Percentiles rank a stretch among this genome's conserved stretches.
These are phyloP conservation scores for Saccostrea echinata DNA, from an alignment of 1,140 invertebrate genomes.

Conservation along the genomic window DNA sequence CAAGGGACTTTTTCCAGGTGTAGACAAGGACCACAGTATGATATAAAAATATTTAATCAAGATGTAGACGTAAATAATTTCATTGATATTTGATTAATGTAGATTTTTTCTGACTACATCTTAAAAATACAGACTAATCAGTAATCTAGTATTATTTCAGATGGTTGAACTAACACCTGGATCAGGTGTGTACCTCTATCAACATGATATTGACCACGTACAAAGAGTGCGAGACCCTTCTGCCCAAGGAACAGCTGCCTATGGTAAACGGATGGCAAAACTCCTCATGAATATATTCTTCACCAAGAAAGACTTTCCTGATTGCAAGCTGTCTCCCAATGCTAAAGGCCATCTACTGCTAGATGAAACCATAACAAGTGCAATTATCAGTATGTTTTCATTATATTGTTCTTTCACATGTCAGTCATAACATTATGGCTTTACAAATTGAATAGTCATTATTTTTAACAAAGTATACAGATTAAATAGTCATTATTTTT, in stretches of 20 bases:
- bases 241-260: neutral
- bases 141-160: neutral
- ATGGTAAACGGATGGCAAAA: conserved; percentile 7
- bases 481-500: no score
- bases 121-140: no score
- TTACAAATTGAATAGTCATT: no score
- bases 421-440: no score
- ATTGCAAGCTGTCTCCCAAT: neutral
- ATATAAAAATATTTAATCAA: no score
- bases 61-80: no score
- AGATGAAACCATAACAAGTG: neutral
- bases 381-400: conserved; percentile 15
- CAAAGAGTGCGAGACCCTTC: neutral
- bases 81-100: no score
- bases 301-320: neutral
- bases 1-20: no score
- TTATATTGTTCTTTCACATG: no score
- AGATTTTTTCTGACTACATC: no score
- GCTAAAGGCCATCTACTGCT: neutral
- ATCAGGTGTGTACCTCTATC: neutral
- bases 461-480: no score
- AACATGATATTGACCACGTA: neutral
- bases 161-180: conserved; percentile 1
- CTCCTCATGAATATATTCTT: neutral
- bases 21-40: no score